Evolutionary conservation across 1,140 invertebrate species (phyloP).

Genomic region (Euglossa dilemma): DNA sequence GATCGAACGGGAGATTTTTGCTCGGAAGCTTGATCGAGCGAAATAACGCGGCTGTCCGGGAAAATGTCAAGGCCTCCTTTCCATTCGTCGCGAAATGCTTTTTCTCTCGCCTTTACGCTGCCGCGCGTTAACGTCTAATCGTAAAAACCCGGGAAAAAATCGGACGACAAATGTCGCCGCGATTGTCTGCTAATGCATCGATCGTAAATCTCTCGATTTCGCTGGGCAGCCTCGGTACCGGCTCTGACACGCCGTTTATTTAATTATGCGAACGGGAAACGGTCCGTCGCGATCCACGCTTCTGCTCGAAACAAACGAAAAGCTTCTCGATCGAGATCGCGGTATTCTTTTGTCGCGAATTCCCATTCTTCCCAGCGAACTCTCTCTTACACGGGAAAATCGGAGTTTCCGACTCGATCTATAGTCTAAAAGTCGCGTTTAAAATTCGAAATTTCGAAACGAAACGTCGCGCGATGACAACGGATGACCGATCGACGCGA

Average conservation of each 20-base stretch:
- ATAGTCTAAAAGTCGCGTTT: no score
- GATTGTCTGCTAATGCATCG: constrained; percentile 31
- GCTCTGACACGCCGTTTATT: constrained; percentile 13
- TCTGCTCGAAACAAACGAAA: neutral
- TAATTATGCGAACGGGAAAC: constrained; percentile 35
- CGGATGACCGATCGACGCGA: no score
- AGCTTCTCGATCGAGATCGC: neutral
- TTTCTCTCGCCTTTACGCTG: constrained; percentile 28
- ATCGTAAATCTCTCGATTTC: constrained; percentile 45
- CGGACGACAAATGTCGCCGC: constrained; percentile 18
- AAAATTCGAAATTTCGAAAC: no score
- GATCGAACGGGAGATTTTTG: constrained; percentile 21
- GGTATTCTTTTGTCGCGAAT: no score
- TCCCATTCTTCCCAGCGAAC: neutral
- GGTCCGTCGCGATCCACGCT: neutral
- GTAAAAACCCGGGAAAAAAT: neutral
- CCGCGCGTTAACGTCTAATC: neutral
- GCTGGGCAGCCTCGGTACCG: neutral
- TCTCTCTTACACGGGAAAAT: no score
- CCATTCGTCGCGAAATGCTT: constrained; percentile 48
- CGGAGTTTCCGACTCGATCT: no score
- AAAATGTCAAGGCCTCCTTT: constrained; percentile 59
- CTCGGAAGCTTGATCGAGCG: constrained; percentile 4
- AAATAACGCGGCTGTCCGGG: constrained; percentile 35
- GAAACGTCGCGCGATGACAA: no score